These are phyloP conservation scores for Abscondita cerata DNA, from an alignment of 2,888 invertebrate species.

Conservation along the genomic window DNA sequence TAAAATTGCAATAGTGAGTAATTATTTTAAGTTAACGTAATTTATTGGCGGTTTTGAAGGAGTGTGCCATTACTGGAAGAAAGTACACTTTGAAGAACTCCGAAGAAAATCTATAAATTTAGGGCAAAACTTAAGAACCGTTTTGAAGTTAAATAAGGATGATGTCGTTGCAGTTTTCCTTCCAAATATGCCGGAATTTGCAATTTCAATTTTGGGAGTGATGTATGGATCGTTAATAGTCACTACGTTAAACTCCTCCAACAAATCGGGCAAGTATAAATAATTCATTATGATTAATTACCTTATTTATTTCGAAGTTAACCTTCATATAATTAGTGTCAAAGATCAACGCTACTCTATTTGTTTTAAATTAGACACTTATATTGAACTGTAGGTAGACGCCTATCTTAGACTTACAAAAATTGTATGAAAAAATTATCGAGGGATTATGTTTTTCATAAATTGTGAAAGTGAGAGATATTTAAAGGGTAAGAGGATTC, in stretches of 20 bases:
- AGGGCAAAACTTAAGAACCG: slow-evolving; percentile 61
- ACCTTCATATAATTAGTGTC: too few species aligned
- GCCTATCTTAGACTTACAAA: too few species aligned
- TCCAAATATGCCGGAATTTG: slow-evolving; percentile 80
- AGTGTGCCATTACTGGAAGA: slow-evolving; percentile 74
- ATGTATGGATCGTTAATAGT: slow-evolving; percentile 73
- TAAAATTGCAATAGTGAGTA: slow-evolving; percentile 68
- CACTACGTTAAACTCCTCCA: slow-evolving; percentile 78
- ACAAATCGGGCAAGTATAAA: slow-evolving; percentile 57
- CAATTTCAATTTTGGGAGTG: slow-evolving; percentile 70
- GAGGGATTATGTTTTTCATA: too few species aligned
- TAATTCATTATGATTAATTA: too few species aligned
- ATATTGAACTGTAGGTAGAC: too few species aligned
- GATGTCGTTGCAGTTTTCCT: slow-evolving; percentile 75
- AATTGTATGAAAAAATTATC: too few species aligned
- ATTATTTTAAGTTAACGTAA: not conserved
- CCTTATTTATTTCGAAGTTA: too few species aligned
- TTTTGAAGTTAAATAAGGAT: slow-evolving; percentile 70
- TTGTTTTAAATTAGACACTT: too few species aligned
- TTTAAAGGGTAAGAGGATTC: too few species aligned
- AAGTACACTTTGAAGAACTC: slow-evolving; percentile 75
- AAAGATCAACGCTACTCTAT: too few species aligned
- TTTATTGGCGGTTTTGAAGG: slow-evolving; percentile 61
- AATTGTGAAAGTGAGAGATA: too few species aligned
- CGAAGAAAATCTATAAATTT: slow-evolving; percentile 70